phyloP scores from a whole-genome alignment of 2,888 invertebrate genomes.

The Tubiluchus corallicola region DNA sequence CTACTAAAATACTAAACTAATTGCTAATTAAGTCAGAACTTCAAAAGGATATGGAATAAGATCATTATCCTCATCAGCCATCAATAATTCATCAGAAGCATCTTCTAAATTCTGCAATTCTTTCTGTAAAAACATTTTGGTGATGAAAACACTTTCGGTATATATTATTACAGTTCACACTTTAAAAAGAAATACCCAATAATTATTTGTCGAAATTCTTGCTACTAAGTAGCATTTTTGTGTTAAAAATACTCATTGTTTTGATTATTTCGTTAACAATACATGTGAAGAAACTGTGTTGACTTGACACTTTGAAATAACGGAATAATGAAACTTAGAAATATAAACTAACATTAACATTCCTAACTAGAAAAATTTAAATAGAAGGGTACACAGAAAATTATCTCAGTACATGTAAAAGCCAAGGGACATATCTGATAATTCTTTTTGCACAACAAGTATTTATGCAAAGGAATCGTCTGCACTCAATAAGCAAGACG shows the following conservation, averaged over 20 bases:
- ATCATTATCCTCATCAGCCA: constrained; percentile 41
- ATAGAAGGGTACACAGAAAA: too few species aligned
- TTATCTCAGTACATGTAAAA: too few species aligned
- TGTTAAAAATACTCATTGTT: not conserved
- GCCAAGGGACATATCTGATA: too few species aligned
- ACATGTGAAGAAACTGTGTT: not conserved
- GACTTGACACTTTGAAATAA: constrained; percentile 32
- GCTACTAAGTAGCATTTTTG: not conserved
- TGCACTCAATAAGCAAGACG: too few species aligned
- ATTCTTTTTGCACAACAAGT: too few species aligned
- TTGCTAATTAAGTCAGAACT: not conserved
- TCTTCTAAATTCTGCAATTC: constrained; percentile 80
- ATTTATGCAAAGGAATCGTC: too few species aligned
- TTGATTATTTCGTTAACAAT: not conserved
- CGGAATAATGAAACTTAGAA: too few species aligned
- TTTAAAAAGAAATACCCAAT: constrained; percentile 13
- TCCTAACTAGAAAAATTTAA: too few species aligned
- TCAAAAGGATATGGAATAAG: constrained; percentile 30
- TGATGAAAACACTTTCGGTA: too few species aligned
- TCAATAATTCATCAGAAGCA: constrained; percentile 62
- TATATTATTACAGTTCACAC: too few species aligned
- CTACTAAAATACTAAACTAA: too few species aligned
- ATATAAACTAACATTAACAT: too few species aligned
- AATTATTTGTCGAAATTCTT: not conserved
- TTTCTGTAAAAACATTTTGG: constrained; percentile 43